phyloP scores from a whole-genome alignment of 1,140 invertebrate genomes.

The Drosophila malerkotliana region DNA sequence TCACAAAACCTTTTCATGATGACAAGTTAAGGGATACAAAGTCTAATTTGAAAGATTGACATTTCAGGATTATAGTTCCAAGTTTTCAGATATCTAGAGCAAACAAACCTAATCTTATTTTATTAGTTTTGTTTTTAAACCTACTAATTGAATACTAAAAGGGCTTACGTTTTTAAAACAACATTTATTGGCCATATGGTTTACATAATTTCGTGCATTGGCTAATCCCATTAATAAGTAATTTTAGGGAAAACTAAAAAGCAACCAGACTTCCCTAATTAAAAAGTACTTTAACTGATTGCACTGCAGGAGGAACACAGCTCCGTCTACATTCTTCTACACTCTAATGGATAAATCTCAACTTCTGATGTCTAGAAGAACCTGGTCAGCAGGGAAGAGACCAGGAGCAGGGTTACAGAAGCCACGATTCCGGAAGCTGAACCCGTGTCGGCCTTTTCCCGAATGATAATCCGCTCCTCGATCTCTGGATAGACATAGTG shows the following conservation, averaged over 20 bases:
- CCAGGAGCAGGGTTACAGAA: conserved; percentile 43
- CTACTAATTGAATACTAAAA: no score
- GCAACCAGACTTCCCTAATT: neutral
- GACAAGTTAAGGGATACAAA: no score
- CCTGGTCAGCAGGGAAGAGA: conserved; percentile 36
- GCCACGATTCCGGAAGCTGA: conserved; percentile 33
- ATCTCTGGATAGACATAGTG: conserved; percentile 84
- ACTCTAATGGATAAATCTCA: neutral
- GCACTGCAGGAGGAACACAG: neutral
- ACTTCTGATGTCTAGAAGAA: conserved; percentile 12
- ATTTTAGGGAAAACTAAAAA: neutral
- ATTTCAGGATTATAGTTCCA: neutral
- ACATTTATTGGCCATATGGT: conserved; percentile 34
- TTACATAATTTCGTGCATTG: conserved; percentile 2
- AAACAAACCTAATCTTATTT: no score
- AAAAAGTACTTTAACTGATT: neutral
- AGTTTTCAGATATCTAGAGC: neutral
- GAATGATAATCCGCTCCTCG: conserved; percentile 84
- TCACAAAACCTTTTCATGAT: neutral
- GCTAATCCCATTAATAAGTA: neutral
- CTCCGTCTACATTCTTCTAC: neutral
- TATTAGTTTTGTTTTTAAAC: no score
- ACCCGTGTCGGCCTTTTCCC: conserved; percentile 23
- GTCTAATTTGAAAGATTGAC: neutral
- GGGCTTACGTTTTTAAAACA: conserved; percentile 14